Percentiles rank a stretch among this genome's conserved stretches.
phyloP scores from a whole-genome alignment of 2,113 vertebrate species.

The Thinocorus orbignyianus region DNA sequence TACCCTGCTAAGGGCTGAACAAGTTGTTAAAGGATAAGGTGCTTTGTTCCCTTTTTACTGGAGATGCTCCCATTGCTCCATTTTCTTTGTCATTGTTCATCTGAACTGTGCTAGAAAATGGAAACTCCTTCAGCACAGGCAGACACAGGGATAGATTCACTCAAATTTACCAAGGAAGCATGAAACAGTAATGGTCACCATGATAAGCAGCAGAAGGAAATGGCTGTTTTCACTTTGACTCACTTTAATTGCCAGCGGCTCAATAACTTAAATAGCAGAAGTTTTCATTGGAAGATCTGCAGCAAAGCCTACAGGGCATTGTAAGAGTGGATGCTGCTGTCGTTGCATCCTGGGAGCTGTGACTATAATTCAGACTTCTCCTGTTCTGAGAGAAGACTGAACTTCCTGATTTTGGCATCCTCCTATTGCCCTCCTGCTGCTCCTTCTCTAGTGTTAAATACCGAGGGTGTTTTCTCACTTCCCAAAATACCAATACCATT shows the following conservation, averaged over 20 bases:
- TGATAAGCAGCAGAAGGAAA: background rate
- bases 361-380: background rate
- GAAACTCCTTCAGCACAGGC: background rate
- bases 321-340: background rate
- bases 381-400: background rate
- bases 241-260: background rate
- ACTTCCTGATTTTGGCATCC: background rate
- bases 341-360: background rate
- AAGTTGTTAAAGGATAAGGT: background rate
- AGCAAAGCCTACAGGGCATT: background rate
- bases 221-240: background rate
- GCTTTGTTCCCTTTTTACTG: background rate
- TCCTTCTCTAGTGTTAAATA: background rate
- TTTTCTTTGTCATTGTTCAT: background rate
- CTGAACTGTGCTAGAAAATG: background rate
- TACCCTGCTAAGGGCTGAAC: background rate
- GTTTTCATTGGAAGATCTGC: background rate
- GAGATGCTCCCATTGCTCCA: background rate
- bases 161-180: background rate
- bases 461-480: background rate
- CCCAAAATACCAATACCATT: background rate
- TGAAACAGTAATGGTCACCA: background rate
- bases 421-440: background rate
- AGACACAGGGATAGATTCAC: background rate
- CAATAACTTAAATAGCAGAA: background rate